Percentiles rank a stretch among this genome's conserved stretches.
These are phyloP conservation scores for Notoglanidium macrostoma DNA, from an alignment of 2,797 vertebrate genomes.

Conservation along the genomic window DNA sequence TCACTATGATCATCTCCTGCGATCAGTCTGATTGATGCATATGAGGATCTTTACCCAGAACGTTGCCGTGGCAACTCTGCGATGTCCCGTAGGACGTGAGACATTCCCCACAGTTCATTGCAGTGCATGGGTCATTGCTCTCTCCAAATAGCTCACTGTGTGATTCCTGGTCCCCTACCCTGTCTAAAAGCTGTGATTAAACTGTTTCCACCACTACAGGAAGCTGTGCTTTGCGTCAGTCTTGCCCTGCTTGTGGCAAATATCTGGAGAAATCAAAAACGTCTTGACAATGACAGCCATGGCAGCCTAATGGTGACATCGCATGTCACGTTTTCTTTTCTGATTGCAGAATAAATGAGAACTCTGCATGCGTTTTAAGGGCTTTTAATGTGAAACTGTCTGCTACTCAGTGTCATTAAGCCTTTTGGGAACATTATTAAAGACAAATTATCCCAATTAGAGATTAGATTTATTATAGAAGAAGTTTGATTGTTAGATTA, in stretches of 20 bases:
- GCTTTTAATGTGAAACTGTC: slow-evolving; percentile 59
- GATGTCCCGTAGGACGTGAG: slow-evolving; percentile 53
- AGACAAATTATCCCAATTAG: slow-evolving; percentile 58
- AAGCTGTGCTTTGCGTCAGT: slow-evolving; percentile 45
- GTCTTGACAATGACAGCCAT: slow-evolving; percentile 55
- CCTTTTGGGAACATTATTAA: slow-evolving; percentile 55
- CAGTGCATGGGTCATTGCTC: slow-evolving; percentile 59
- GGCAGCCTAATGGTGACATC: slow-evolving; percentile 50
- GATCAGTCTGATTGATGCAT: slow-evolving; percentile 54
- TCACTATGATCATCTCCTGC: slow-evolving; percentile 44
- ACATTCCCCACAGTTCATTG: slow-evolving; percentile 48
- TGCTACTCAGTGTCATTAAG: slow-evolving; percentile 56
- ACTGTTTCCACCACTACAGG: slow-evolving; percentile 56
- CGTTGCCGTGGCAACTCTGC: slow-evolving; percentile 49
- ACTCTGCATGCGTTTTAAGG: slow-evolving; percentile 53
- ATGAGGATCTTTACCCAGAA: slow-evolving; percentile 47
- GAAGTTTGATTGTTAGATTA: slow-evolving; percentile 50
- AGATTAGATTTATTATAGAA: slow-evolving; percentile 49
- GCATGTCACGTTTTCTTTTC: slow-evolving; percentile 45
- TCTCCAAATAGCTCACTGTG: slow-evolving; percentile 58
- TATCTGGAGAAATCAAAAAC: slow-evolving; percentile 53
- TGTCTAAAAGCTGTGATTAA: slow-evolving; percentile 58
- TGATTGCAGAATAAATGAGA: slow-evolving; percentile 55
- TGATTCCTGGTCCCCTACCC: slow-evolving; percentile 46
- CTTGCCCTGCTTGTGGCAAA: slow-evolving; percentile 49